Evolutionary conservation across 1,140 invertebrate species (phyloP), one percentile per base, ranked within the genome.

Genomic region (Marisa cornuarietis): DNA sequence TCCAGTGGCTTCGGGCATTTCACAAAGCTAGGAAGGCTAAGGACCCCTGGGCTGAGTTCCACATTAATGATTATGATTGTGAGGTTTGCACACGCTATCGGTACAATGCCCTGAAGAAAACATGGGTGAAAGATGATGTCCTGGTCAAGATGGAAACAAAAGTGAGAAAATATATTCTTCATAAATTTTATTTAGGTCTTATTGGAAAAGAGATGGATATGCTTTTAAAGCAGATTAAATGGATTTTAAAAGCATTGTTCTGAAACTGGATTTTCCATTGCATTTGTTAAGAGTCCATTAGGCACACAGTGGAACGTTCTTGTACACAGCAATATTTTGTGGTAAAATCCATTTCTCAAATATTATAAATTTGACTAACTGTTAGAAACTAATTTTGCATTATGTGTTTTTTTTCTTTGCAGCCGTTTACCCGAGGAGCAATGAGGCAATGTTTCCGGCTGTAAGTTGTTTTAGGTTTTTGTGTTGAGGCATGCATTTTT

Each of bases 371-470:
- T 18, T 42, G n/a, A 61, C 24, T 26, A 9, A 26, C 18, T 22
- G 54, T 58, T 58, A 58, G 8, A 18, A 18, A 58, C 11, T 58
- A 1, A 58, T 20, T 81, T 54, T 31, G 68, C 79, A 75, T 66
- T 78, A 54, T 62, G 66, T 82, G 68, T 62, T 82, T 80, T 81
- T 85, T 81, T 83, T 78, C 72, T 81, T 88, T 89, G 49, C 82
- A 92, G 86, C 85, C 92, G 31, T 93, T 93, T 85, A 91, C 91
- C 80, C 90, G 91, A 83, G 93, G 93, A 74, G 93, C 93, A 24
- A 93, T 93, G 93, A 89, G 93, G 83, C 92, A 93, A 83, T 93
- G 93, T 82, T 93, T 87, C 84, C 87, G 93, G 83, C 85, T 93
- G 92, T 92, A 90, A 92, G 92, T 92, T 83, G 79, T 20, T 73